These are phyloP conservation scores for Ptilodon capucinus DNA, from an alignment of 2,888 invertebrate species.

Conservation along the genomic window DNA sequence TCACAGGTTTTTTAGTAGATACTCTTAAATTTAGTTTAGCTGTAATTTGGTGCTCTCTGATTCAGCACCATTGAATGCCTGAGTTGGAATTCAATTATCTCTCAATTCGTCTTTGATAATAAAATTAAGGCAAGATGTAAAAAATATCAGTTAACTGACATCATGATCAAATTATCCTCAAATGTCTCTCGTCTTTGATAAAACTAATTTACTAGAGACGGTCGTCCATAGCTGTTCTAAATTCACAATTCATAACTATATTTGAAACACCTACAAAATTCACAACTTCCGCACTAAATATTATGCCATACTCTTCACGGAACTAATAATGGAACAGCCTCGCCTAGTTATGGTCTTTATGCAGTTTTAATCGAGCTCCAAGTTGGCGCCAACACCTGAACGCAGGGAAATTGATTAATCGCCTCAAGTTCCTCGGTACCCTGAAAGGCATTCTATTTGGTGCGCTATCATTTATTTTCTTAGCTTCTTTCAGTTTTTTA, in stretches of 20 bases:
- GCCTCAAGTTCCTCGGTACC: slow-evolving; percentile 28
- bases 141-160: too few species aligned
- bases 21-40: too few species aligned
- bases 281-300: slow-evolving; percentile 7
- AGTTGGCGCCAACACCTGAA: slow-evolving; percentile 31
- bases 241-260: background rate
- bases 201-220: too few species aligned
- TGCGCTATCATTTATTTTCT: slow-evolving; percentile 10
- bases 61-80: too few species aligned
- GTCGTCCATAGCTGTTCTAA: background rate
- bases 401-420: slow-evolving; percentile 42
- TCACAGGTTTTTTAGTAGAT: too few species aligned
- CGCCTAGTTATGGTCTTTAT: slow-evolving; percentile 17
- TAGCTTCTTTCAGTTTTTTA: slow-evolving; percentile 8
- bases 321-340: slow-evolving; percentile 29
- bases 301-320: slow-evolving; percentile 7
- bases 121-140: too few species aligned
- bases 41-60: too few species aligned
- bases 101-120: too few species aligned
- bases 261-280: background rate
- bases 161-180: too few species aligned
- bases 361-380: slow-evolving; percentile 31
- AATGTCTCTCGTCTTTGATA: too few species aligned
- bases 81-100: too few species aligned
- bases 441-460: slow-evolving; percentile 4